Evolutionary conservation across 2,888 invertebrate species (phyloP), one percentile per base, ranked within the genome.

Genomic region (Diplazon laetatorius): DNA sequence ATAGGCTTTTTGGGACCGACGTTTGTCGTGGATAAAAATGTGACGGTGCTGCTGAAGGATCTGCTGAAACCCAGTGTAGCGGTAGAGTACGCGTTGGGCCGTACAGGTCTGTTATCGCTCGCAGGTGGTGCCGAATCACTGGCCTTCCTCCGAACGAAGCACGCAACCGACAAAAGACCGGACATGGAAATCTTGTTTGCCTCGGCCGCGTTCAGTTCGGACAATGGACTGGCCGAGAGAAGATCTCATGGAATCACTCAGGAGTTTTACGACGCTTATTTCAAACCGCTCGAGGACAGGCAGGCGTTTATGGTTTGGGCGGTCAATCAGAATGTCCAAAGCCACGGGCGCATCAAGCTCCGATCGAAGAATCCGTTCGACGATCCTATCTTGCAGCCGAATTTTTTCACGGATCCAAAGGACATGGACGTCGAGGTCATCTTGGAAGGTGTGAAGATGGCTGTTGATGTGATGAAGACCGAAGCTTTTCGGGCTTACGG

Each of bases 1-100:
- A 92, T 95, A 39, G 92, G 93, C 0, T 94, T 93, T 74, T 91
- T 93, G 0, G 96, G 95, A 0, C 88, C 96, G 5, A 94, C 95
- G 25, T 96, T 95, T 84, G 91, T 92, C 55, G 92, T 94, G 3
- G 91, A 94, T 82, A 89, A 92, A 80, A 93, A 94, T 5, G 91
- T 95, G 52, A 94, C 94, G 9, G 89, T 96, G 0, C 55, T 85
- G 6, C 84, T 82, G 3, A 84, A 65, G 9, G 82, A 80, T n/a
- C 0, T 89, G 0, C 3, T 81, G 18, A 82, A 79, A 10, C 90
- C 91, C 0, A 77, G 79, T 5, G 85, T 85, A 20, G 35, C 91
- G 71, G 22, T 92, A 16, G 85, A 91, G 1, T 92, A 91, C 76
- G n/a, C 88, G 1, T 18, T 90, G 1, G 80, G 86, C 9, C 87